A percentile compares a stretch with the other conserved stretches of the same genome.
phyloP scores from a whole-genome alignment of 1,140 invertebrate species.

The Neotoxoptera formosana region DNA sequence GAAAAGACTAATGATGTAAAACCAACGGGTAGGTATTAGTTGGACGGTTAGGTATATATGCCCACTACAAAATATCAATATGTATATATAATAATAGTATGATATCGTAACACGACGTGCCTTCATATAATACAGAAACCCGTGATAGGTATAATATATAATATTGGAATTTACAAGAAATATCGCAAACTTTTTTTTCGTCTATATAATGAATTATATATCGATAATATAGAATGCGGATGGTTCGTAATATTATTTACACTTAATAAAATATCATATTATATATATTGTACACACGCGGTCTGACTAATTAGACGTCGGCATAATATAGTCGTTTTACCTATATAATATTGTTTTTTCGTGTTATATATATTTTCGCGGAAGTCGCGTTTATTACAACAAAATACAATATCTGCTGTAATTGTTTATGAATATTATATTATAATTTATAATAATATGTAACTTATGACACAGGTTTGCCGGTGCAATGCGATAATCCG shows the following conservation, averaged over 20 bases:
- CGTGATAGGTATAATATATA: neutral
- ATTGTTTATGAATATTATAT: neutral
- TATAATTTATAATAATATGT: no score
- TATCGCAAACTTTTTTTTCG: neutral
- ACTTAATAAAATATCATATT: neutral
- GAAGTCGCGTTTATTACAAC: neutral
- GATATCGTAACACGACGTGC: neutral
- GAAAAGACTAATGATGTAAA: neutral
- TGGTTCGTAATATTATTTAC: neutral
- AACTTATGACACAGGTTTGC: neutral
- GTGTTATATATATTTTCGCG: neutral
- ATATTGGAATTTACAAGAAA: neutral
- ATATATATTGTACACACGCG: neutral
- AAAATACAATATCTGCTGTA: neutral
- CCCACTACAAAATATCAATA: no score
- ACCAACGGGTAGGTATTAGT: neutral
- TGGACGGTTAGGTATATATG: no score
- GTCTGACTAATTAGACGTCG: neutral
- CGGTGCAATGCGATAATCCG: neutral
- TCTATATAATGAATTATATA: neutral
- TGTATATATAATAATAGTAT: neutral
- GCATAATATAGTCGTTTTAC: neutral
- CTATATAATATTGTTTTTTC: neutral
- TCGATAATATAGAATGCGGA: neutral
- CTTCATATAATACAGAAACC: neutral